Evolutionary conservation across 1,140 invertebrate species (phyloP).

Genomic region (Caenorhabditis elegans): WBcel235 BX284605.5:6474501-6475000

Average conservation of each 20-base stretch:
- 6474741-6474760: neutral
- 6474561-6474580: no score
- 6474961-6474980: neutral
- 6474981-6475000: slow-evolving; percentile 27
- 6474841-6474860: slow-evolving; percentile 14
- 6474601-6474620: no score
- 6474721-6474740: neutral
- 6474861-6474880: neutral
- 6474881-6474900: slow-evolving; percentile 21
- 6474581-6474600: no score
- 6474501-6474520: no score
- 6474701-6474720: neutral
- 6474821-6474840: neutral
- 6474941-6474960: slow-evolving; percentile 31
- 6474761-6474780: neutral
- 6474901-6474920: neutral
- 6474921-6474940: slow-evolving; percentile 25
- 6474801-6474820: neutral
- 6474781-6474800: slow-evolving; percentile 2
- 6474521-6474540: no score
- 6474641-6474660: no score
- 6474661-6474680: neutral
- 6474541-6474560: no score
- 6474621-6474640: no score
- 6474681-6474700: neutral